A percentile compares a stretch with the other conserved stretches of the same genome.
Conservation (phyloP, 1,140 invertebrate species). For the Pemphigus obesinymphae region DNA sequence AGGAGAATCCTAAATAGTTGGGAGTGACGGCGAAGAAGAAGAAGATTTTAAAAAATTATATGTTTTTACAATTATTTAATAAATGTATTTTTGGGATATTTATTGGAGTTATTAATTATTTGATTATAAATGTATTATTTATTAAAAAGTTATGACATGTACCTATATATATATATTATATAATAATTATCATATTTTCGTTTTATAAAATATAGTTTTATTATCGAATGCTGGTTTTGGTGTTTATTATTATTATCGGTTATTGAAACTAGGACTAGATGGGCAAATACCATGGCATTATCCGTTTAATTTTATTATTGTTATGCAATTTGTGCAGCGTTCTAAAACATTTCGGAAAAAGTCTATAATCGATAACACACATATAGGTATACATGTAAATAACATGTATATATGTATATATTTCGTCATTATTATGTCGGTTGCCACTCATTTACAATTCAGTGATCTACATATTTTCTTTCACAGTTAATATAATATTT, state of each 20-base stretch:
- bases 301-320: not conserved
- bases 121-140: too few relatives aligned
- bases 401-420: too few relatives aligned
- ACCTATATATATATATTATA: too few relatives aligned
- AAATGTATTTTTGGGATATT: too few relatives aligned
- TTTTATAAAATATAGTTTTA: not conserved
- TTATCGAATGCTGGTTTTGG: not conserved
- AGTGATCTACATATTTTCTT: conserved; percentile 4
- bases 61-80: too few relatives aligned
- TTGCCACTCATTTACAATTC: not conserved
- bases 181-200: not conserved
- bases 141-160: too few relatives aligned
- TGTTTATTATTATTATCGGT: too few relatives aligned
- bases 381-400: too few relatives aligned
- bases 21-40: too few relatives aligned
- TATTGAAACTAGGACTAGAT: conserved; percentile 4
- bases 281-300: conserved; percentile 5
- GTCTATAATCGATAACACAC: conserved; percentile 2
- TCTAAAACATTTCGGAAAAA: not conserved
- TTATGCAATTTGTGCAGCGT: conserved; percentile 6
- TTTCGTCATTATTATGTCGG: conserved; percentile 2
- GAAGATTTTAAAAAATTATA: too few relatives aligned
- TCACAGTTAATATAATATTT: not conserved
- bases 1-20: too few relatives aligned
- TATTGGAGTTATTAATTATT: too few relatives aligned